Percentiles rank a stretch among this genome's conserved stretches.
Conservation (phyloP, 1,140 invertebrate species). For the Caenorhabditis latens region DNA sequence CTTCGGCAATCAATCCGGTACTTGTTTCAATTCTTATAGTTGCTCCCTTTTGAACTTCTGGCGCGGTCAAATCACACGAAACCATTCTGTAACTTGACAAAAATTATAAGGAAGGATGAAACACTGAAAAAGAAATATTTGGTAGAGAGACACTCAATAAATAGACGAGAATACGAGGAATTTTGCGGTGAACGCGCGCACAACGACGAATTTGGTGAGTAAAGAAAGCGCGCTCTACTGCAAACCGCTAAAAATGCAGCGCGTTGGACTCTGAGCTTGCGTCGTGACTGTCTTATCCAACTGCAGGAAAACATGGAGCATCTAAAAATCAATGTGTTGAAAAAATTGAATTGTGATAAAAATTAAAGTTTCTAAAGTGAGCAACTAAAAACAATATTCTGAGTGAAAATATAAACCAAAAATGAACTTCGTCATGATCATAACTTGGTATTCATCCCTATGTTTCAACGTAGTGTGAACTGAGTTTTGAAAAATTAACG, state of each 20-base stretch:
- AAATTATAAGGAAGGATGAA: background rate
- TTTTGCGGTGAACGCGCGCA: background rate
- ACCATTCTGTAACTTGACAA: background rate
- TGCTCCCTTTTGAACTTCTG: constrained; percentile 33
- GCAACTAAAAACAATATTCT: no score
- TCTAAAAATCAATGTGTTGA: no score
- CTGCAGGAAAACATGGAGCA: background rate
- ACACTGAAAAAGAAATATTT: no score
- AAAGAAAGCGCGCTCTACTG: background rate
- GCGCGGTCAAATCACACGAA: background rate
- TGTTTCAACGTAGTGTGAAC: no score
- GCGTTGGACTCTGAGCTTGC: background rate
- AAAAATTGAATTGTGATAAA: no score
- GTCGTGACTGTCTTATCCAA: background rate
- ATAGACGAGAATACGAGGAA: background rate
- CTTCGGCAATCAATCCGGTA: constrained; percentile 17
- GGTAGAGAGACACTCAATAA: background rate
- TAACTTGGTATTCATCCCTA: no score
- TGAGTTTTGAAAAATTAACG: no score
- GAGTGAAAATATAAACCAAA: no score
- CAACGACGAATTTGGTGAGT: background rate
- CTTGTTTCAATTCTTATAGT: constrained; percentile 61
- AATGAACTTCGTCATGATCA: no score
- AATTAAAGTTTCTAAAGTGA: no score
- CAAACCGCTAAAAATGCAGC: background rate